A percentile compares a stretch with the other conserved stretches of the same genome.
Conservation (phyloP, 2,797 vertebrate species). For the Chelon auratus region DNA sequence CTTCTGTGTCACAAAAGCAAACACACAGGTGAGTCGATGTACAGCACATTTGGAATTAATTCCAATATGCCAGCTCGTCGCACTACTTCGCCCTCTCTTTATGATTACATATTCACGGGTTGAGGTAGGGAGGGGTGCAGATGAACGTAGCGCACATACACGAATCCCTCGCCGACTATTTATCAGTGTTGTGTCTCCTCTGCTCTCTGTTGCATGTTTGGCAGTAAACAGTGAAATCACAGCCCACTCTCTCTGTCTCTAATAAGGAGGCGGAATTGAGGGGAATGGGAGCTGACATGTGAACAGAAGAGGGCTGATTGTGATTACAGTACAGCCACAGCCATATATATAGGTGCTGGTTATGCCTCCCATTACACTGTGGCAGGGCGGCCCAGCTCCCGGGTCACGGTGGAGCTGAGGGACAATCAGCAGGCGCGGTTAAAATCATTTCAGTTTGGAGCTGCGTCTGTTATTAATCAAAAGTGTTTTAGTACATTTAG, state of each 20-base stretch:
- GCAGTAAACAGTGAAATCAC: slow-evolving; percentile 70
- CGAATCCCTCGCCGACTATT: slow-evolving; percentile 45
- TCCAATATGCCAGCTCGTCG: slow-evolving; percentile 11
- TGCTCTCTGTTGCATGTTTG: slow-evolving; percentile 54
- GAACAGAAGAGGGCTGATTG: slow-evolving; percentile 69
- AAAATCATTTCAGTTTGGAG: slow-evolving; percentile 38
- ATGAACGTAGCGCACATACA: slow-evolving; percentile 23
- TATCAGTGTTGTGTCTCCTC: slow-evolving; percentile 62
- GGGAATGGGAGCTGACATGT: slow-evolving; percentile 70
- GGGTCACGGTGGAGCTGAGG: slow-evolving; percentile 41
- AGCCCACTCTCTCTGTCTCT: slow-evolving; percentile 61
- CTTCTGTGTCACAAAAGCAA: slow-evolving; percentile 18
- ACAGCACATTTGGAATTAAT: background rate
- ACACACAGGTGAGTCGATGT: background rate
- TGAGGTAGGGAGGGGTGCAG: slow-evolving; percentile 11
- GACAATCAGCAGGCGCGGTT: slow-evolving; percentile 19
- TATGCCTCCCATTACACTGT: slow-evolving; percentile 48
- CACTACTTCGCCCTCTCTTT: background rate
- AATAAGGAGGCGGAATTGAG: slow-evolving; percentile 67
- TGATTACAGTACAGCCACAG: slow-evolving; percentile 63
- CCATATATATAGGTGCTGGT: slow-evolving; percentile 70
- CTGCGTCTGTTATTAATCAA: slow-evolving; percentile 33
- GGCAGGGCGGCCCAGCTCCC: slow-evolving; percentile 24
- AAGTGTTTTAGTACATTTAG: slow-evolving; percentile 28
- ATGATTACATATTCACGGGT: slow-evolving; percentile 1